Conservation (phyloP, 2,797 vertebrate species). For the Xenentodon cancila region DNA sequence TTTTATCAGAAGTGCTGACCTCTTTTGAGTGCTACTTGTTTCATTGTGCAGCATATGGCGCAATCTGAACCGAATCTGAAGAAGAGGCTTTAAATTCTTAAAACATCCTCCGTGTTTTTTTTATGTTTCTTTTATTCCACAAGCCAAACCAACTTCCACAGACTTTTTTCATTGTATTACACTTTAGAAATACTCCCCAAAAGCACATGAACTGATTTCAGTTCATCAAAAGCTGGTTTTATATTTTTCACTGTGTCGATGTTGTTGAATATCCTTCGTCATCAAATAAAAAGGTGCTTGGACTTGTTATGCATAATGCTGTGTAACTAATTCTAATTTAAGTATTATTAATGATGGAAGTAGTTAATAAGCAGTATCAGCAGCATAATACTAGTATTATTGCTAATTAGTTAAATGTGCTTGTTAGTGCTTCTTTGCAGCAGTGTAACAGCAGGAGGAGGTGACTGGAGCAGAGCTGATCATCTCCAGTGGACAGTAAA, state of each 20-base stretch:
- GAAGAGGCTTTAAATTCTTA: too few species aligned
- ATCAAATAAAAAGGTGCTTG: background rate
- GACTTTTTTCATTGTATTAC: too few species aligned
- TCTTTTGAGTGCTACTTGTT: background rate
- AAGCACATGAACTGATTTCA: background rate
- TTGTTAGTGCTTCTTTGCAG: conserved; percentile 10
- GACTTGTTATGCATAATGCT: background rate
- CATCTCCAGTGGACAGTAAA: conserved; percentile 73
- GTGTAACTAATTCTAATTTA: background rate
- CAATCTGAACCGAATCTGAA: background rate
- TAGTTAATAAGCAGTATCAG: conserved; percentile 4
- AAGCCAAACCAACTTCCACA: too few species aligned
- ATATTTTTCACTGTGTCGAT: background rate
- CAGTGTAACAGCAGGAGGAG: conserved; percentile 41
- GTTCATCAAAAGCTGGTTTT: background rate
- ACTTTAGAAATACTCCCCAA: too few species aligned
- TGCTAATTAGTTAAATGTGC: conserved; percentile 22
- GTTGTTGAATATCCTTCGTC: background rate
- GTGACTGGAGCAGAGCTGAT: conserved; percentile 51
- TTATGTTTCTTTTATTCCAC: too few species aligned
- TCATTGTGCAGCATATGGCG: background rate
- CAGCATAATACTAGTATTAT: conserved; percentile 4
- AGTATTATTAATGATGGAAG: background rate
- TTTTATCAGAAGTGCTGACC: background rate
- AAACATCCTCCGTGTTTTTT: too few species aligned